Conservation (phyloP, 2,113 vertebrate species). For the Labeo rohita region DNA sequence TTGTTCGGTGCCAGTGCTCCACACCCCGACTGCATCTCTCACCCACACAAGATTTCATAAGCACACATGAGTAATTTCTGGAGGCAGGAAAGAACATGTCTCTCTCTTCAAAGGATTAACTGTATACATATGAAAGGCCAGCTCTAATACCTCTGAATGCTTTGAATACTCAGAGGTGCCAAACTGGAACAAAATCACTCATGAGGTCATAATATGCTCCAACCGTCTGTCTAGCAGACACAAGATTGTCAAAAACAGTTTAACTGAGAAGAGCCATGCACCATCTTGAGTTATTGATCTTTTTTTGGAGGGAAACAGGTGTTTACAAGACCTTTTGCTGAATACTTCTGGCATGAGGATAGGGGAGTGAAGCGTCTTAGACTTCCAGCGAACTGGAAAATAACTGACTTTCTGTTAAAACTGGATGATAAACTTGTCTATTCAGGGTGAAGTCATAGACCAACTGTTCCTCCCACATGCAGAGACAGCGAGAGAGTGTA, state of each 20-base stretch:
- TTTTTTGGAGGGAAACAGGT: conserved; percentile 30
- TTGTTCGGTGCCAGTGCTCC: neutral
- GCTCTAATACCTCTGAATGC: conserved; percentile 1
- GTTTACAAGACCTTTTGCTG: neutral
- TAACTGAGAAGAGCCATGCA: neutral
- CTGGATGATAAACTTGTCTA: conserved; percentile 30
- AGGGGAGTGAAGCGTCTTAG: conserved; percentile 23
- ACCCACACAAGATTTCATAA: conserved; percentile 35
- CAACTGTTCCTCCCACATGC: conserved; percentile 40
- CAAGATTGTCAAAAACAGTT: neutral
- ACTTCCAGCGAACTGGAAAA: conserved; percentile 1
- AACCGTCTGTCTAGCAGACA: conserved; percentile 1
- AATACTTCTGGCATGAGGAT: conserved; percentile 13
- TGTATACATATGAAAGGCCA: neutral
- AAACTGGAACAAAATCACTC: conserved; percentile 1
- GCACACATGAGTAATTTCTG: conserved; percentile 26
- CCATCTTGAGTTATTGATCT: conserved; percentile 30
- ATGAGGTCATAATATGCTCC: conserved; percentile 2
- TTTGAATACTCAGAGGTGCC: neutral
- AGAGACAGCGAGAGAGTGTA: neutral
- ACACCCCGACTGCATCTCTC: conserved; percentile 27
- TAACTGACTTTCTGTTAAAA: conserved; percentile 9
- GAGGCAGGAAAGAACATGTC: conserved; percentile 25
- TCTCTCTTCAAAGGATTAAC: conserved; percentile 27
- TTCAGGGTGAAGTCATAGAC: conserved; percentile 15